Evolutionary conservation across 1,140 invertebrate species (phyloP), one percentile per base, ranked within the genome.

Genomic region (Drosophila arawakana): DNA sequence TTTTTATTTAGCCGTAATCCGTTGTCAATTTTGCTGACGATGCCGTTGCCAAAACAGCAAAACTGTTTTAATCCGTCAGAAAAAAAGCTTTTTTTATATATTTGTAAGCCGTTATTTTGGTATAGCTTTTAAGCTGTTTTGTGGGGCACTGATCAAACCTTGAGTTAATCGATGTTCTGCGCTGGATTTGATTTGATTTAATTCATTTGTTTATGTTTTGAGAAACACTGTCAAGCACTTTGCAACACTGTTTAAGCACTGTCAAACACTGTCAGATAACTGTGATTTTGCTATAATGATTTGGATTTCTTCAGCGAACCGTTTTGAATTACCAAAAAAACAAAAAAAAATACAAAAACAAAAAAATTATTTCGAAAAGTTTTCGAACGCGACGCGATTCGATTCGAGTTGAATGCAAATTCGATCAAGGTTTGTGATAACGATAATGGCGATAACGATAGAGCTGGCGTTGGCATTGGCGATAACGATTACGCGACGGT

Each of bases 1-100:
- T 46, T 11, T 46, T n/a, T 46, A 46, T 46, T 46, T 46, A 13
- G 25, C 25, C 55, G 39, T 59, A 59, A 59, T 59, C 55, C 55
- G 55, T 30, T 47, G 39, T n/a, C 8, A 41, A 41, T 7, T 13
- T 57, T 21, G 13, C 6, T 44, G 21, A 46, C 43, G 39, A 30
- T 44, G 57, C 57, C 41, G 57, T 25, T 60, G 58, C 58, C 58
- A 60, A 60, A 60, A 60, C 10, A 25, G 15, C 15, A 10, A 39
- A 25, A 46, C 13, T 30, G 3, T 30, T 30, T 30, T 30, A 30
- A 30, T 43, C 39, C 18, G 44, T 21, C 41, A 59, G 44, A 59
- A 30, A 50, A 30, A 43, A 43, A 43, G 41, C 41, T 13, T 5
- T 4, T 4, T 41, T 41, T 41, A n/a, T 11, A 11, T 10, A n/a